These are phyloP conservation scores for Atrichornis clamosus DNA, from an alignment of 2,113 vertebrate genomes.

Conservation along the genomic window DNA sequence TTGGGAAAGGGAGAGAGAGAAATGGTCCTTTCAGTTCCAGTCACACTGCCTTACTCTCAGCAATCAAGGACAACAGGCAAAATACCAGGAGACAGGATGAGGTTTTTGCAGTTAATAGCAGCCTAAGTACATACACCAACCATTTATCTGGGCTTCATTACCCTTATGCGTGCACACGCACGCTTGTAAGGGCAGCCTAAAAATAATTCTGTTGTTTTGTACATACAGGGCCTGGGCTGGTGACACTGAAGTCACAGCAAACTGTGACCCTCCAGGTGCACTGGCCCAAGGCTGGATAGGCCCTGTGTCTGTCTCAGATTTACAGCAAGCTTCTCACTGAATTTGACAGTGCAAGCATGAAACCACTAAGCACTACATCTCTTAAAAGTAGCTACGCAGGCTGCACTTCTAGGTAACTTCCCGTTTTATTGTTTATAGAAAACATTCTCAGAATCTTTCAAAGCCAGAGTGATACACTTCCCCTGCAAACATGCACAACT, in stretches of 20 bases:
- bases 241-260: not conserved
- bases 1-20: not conserved
- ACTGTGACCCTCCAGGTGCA: not conserved
- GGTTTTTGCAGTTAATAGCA: conserved; percentile 32
- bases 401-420: not conserved
- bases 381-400: not conserved
- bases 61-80: not conserved
- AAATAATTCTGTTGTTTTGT: not conserved
- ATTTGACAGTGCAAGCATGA: not conserved
- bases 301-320: not conserved
- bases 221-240: not conserved
- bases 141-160: not conserved
- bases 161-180: not conserved
- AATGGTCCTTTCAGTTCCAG: conserved; percentile 1
- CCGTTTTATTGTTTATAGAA: not conserved
- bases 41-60: conserved; percentile 8
- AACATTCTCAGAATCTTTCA: not conserved
- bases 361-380: not conserved
- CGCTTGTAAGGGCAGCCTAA: not conserved
- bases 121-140: not conserved
- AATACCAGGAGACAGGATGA: conserved; percentile 39
- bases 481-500: not conserved
- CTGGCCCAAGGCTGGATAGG: not conserved
- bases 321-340: not conserved
- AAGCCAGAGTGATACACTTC: not conserved